Conservation (phyloP, 1,140 invertebrate genomes). For the Anoplolepis gracilipes region DNA sequence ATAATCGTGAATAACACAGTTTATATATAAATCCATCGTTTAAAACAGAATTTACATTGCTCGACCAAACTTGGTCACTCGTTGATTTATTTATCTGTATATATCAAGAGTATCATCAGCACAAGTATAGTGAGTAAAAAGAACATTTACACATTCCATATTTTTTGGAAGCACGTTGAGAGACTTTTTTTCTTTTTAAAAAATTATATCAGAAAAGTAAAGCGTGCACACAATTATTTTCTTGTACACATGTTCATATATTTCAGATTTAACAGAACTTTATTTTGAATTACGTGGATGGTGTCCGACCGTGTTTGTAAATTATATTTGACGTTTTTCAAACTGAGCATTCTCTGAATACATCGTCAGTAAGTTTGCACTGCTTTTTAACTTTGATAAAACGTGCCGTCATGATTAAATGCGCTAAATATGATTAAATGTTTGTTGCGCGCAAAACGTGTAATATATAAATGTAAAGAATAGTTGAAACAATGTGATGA, state of each 20-base stretch:
- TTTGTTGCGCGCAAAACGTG: background rate
- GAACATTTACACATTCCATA: too few relatives aligned
- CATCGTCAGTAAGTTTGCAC: background rate
- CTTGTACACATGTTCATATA: background rate
- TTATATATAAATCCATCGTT: background rate
- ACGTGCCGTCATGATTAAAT: too few relatives aligned
- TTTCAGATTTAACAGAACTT: background rate
- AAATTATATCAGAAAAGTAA: too few relatives aligned
- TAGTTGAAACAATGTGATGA: background rate
- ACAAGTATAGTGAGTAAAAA: constrained; percentile 4
- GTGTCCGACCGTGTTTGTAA: background rate
- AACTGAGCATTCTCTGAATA: constrained; percentile 5
- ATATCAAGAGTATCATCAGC: constrained; percentile 9
- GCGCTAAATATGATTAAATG: background rate
- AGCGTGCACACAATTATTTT: too few relatives aligned
- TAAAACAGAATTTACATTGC: background rate
- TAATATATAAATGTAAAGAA: background rate
- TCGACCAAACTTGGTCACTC: background rate
- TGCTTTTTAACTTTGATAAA: background rate
- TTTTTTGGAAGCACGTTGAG: too few relatives aligned
- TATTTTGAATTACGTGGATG: background rate
- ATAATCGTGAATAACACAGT: background rate
- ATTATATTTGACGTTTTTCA: constrained; percentile 5
- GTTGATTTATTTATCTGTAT: background rate
- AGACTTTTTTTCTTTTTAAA: too few relatives aligned